Base-by-base conservation (phyloP, 1,140 invertebrate species). In the Lordiphosa mommai region DNA sequence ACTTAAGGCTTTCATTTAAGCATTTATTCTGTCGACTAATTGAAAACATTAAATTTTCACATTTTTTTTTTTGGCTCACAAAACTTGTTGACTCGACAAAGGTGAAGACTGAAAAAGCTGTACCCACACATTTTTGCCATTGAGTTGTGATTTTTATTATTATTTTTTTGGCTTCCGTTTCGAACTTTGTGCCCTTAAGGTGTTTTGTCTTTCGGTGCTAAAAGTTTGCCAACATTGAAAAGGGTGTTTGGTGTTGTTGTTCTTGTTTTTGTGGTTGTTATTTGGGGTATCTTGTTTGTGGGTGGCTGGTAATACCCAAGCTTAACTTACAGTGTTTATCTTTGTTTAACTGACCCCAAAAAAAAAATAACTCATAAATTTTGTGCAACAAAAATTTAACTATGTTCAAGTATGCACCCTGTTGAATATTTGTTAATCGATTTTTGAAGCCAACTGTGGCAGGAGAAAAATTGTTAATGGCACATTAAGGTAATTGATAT, bases 291-390 rank as follows among this genome's bases (percentile, higher is more conserved):
- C 20, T 23, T 23, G 27, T 30, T 10, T 47, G 44, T 47, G 47
- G 20, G 37, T 47, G 61, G 36, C 50, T 46, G 51, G 58, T 58
- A 60, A 59, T 56, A 46, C 27, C 46, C 52, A n/a, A 41, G 48
- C 50, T 41, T 49, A 70, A 70, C 59, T 70, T 79, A 16, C 44
- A 38, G 17, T 58, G 70, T 73, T 80, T 70, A 80, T 61, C 69
- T 61, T 63, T 58, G 52, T 49, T 67, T 37, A 51, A 64, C 49
- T 76, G 57, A 79, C 64, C 74, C 56, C 16, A 30, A 23, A 47
- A 67, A 76, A n/a, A n/a, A n/a, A n/a, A n/a, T n/a, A n/a, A 61
- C 43, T 65, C 52, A 80, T 82, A 71, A 82, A 82, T 82, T 74
- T 49, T 16, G 37, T 32, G 1, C 49, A 33, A 14, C 17, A 37